Evolutionary conservation across 2,113 vertebrate species (phyloP).

Genomic region (Phyllopteryx taeniolatus): DNA sequence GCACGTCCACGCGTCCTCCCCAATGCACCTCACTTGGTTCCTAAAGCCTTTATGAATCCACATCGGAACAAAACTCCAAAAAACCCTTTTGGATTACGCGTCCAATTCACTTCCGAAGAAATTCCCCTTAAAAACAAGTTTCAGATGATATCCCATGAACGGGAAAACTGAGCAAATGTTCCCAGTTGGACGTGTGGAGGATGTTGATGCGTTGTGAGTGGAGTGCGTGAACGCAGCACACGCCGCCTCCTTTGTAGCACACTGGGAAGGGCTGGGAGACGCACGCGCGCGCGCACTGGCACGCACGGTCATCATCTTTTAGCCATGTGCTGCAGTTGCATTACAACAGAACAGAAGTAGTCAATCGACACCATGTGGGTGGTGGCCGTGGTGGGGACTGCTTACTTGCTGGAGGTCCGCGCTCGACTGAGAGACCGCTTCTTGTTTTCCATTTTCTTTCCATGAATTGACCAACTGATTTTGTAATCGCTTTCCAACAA

Average conservation of each 20-base stretch:
- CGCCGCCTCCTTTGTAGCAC: conserved; percentile 43
- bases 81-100: conserved; percentile 2
- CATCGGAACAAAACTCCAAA: conserved; percentile 53
- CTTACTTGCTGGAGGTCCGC: too few relatives aligned
- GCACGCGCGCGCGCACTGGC: not conserved
- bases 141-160: not conserved
- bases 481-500: not conserved
- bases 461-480: not conserved
- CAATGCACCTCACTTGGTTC: conserved; percentile 36
- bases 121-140: not conserved
- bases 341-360: not conserved
- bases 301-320: conserved; percentile 1
- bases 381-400: too few relatives aligned
- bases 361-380: not conserved
- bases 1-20: conserved; percentile 60
- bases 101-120: not conserved
- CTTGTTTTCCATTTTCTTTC: not conserved
- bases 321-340: not conserved
- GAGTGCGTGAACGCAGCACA: conserved; percentile 31
- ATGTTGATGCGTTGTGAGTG: conserved; percentile 32
- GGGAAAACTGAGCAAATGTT: conserved; percentile 4
- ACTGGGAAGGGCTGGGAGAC: conserved; percentile 52
- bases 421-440: too few relatives aligned
- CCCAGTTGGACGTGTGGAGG: conserved; percentile 16
- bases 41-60: conserved; percentile 41